Conservation (phyloP, 2,113 vertebrate species). For the Thermophis baileyi region DNA sequence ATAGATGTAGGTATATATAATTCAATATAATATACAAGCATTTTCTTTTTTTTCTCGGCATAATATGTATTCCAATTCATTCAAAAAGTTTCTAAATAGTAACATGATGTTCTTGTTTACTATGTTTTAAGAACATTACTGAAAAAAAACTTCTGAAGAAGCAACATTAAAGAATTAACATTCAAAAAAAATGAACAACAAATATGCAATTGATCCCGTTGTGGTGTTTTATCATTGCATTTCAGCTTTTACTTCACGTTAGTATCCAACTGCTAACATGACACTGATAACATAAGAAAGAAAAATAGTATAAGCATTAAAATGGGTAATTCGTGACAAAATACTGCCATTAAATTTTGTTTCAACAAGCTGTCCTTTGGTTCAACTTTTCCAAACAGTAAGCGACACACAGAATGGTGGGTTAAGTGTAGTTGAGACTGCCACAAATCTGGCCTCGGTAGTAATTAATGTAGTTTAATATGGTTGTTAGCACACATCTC, state of each 20-base stretch:
- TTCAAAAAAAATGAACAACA: neutral
- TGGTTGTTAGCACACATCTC: slow-evolving; percentile 69
- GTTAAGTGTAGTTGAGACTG: slow-evolving; percentile 66
- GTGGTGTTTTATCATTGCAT: neutral
- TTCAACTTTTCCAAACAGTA: slow-evolving; percentile 64
- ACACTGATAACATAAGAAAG: neutral
- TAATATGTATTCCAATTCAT: neutral
- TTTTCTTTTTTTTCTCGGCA: neutral
- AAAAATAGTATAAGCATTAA: neutral
- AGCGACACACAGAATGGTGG: slow-evolving; percentile 54
- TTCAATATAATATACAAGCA: neutral
- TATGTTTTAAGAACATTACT: neutral
- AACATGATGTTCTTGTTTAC: neutral
- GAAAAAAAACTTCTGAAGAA: slow-evolving; percentile 19
- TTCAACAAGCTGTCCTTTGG: slow-evolving; percentile 55
- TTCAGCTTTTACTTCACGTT: neutral
- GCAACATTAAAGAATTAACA: neutral
- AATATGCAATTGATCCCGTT: neutral
- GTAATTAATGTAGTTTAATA: slow-evolving; percentile 68
- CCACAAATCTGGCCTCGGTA: slow-evolving; percentile 53
- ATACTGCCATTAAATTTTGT: slow-evolving; percentile 34
- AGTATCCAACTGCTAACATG: slow-evolving; percentile 25
- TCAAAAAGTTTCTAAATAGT: neutral
- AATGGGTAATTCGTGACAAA: slow-evolving; percentile 53
- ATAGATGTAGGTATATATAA: neutral